Base-by-base conservation (phyloP, 2,888 invertebrate genomes). In the Oeneis ivallda region DNA sequence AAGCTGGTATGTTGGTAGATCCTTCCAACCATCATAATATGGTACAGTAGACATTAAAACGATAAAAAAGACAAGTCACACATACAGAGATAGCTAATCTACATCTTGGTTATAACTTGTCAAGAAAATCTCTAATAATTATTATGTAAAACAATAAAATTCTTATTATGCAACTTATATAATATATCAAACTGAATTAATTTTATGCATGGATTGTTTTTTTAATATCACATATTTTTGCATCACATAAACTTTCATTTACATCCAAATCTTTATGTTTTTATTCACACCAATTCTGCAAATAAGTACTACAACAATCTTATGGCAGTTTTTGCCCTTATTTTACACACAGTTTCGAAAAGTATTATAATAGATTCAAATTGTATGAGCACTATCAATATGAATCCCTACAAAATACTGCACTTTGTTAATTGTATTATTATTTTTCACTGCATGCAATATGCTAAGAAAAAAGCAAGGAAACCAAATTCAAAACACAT, bases 1-100 rank as follows among this genome's bases (percentile, higher is more conserved):
- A 91, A 93, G 93, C 92, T 93, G 93, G 92, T 93, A 93, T 89
- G 93, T 92, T 88, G 93, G 93, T 92, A 93, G 93, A 89, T 93
- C 93, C 93, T 93, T 93, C 91, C 92, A 89, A 84, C 87, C 89
- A 88, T 88, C 87, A 89, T 86, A 82, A 84, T 84, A 89, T 81
- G 89, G 88, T 87, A 87, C 80, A 92, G 89, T 86, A 86, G 89
- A 91, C 88, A 89, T 89, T 90, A 89, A 90, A 82, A 87, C 81
- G 84, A 87, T 83, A 89, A 91, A 91, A 86, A 88, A 92, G 84
- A 87, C 88, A 89, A 86, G 89, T 92, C 91, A 92, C 89, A 92
- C 84, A 83, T 83, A 91, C 82, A 84, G 79, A 89, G 82, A 84
- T 85, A 81, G 84, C 87, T 86, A 89, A 34, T 76, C 82, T 83